Conservation (phyloP, 2,113 vertebrate species). For the Lepus europaeus region DNA sequence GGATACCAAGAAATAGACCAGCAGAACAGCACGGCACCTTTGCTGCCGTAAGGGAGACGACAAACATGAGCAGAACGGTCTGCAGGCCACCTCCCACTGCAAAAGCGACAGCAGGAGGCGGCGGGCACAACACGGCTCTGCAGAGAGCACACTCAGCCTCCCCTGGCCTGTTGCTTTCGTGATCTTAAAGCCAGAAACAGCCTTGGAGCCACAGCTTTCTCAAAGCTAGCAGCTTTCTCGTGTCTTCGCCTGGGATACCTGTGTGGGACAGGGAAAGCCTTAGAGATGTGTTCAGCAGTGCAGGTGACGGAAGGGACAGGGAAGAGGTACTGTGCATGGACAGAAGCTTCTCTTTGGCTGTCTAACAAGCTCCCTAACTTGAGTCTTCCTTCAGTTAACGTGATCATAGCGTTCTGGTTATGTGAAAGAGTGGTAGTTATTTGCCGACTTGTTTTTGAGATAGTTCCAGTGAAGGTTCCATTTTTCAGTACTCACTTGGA, state of each 20-base stretch:
- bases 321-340: background rate
- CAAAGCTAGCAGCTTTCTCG: background rate
- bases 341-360: background rate
- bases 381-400: background rate
- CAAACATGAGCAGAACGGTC: background rate
- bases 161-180: background rate
- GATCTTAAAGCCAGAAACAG: constrained; percentile 16
- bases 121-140: background rate
- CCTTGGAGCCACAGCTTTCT: background rate
- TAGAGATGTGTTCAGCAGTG: no score
- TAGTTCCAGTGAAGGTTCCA: background rate
- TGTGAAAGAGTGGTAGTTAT: background rate
- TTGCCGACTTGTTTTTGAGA: constrained; percentile 38
- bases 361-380: background rate
- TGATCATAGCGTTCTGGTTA: background rate
- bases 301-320: background rate
- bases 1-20: background rate
- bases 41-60: background rate
- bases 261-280: background rate
- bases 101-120: background rate
- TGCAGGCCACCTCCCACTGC: background rate
- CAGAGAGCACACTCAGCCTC: background rate
- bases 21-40: background rate
- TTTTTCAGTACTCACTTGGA: background rate
- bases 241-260: background rate